phyloP scores from a whole-genome alignment of 2,888 invertebrate genomes.

The Nephrotoma guestfalica region DNA sequence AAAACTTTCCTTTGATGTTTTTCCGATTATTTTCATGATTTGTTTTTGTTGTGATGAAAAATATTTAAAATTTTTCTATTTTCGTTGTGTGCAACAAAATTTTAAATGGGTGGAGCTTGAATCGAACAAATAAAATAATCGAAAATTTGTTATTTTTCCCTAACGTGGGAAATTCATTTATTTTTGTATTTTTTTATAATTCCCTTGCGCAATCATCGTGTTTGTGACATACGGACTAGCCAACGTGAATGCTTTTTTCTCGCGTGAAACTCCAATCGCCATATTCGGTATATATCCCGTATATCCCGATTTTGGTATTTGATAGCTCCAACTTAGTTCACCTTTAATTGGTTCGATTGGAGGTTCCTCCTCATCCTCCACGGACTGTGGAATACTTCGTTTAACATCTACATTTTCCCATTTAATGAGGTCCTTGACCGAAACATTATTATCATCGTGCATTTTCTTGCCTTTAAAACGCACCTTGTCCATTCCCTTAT shows the following conservation, averaged over 20 bases:
- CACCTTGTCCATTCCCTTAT: neutral
- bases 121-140: neutral
- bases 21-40: neutral
- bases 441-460: neutral
- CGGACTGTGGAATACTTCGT: neutral
- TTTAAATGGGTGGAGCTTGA: neutral
- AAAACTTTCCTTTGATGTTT: neutral
- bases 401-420: conserved; percentile 12
- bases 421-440: conserved; percentile 6
- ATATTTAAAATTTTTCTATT: neutral
- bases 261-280: neutral
- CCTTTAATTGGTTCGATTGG: neutral
- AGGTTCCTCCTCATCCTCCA: neutral
- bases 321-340: neutral
- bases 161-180: neutral
- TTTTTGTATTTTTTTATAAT: neutral
- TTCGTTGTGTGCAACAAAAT: neutral
- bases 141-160: neutral
- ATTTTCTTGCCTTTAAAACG: neutral
- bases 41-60: neutral
- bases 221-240: neutral
- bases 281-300: neutral
- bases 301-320: neutral
- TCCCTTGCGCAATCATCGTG: neutral
- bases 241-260: neutral